These are phyloP conservation scores for Nannobrachium achirus DNA, from an alignment of 2,113 vertebrate species.

Conservation along the genomic window DNA sequence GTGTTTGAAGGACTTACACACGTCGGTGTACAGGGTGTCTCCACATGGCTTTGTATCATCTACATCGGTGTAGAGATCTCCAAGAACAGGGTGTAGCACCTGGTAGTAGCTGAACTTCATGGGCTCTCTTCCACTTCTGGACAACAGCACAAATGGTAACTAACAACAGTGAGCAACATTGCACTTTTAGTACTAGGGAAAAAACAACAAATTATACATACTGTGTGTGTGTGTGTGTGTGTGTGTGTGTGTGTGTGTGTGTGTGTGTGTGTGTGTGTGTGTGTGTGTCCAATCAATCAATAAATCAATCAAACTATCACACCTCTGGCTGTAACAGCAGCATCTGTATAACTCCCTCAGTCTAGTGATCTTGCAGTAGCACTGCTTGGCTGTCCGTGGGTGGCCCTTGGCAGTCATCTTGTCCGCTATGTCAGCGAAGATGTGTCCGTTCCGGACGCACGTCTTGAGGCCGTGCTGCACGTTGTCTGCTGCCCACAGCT, in stretches of 20 bases:
- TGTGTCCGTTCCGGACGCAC: constrained; percentile 66
- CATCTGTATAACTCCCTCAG: constrained; percentile 72
- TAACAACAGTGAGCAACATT: too few relatives aligned
- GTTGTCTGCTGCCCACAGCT: constrained; percentile 68
- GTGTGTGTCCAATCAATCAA: neutral
- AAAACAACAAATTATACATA: too few relatives aligned
- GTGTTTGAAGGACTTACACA: too few relatives aligned
- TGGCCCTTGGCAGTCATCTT: constrained; percentile 56
- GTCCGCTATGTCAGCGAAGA: constrained; percentile 57
- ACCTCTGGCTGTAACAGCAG: constrained; percentile 65
- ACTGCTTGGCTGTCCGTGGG: constrained; percentile 68
- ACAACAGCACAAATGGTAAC: neutral
- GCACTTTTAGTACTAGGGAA: too few relatives aligned
- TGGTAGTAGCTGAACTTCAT: constrained; percentile 63
- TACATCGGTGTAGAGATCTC: too few relatives aligned
- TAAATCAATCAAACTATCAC: neutral
- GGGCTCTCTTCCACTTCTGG: constrained; percentile 58
- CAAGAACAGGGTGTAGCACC: too few relatives aligned
- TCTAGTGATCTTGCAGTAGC: constrained; percentile 66
- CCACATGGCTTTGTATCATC: too few relatives aligned
- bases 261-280: too few relatives aligned
- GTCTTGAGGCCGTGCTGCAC: constrained; percentile 71
- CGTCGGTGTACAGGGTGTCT: too few relatives aligned
- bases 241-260: too few relatives aligned
- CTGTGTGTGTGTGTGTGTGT: too few relatives aligned